These are phyloP conservation scores for Sebastiscus albofasciatus DNA, from an alignment of 2,797 vertebrate genomes.

Conservation along the genomic window DNA sequence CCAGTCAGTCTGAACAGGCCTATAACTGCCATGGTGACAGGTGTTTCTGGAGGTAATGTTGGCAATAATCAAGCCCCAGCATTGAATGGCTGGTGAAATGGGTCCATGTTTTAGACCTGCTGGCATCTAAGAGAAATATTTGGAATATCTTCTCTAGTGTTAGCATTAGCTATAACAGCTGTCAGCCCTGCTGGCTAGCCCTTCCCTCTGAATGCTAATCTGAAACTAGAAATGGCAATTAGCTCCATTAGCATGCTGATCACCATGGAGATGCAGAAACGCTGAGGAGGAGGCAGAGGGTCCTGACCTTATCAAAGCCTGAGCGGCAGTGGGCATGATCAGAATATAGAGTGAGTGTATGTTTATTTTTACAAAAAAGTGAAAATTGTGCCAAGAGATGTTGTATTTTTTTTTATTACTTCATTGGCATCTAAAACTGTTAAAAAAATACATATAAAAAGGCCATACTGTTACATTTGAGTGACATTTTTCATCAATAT, in stretches of 20 bases:
- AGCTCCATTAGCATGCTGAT: slow-evolving; percentile 76
- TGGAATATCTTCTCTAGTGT: neutral
- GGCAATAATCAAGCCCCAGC: neutral
- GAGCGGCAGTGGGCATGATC: slow-evolving; percentile 28
- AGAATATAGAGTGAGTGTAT: slow-evolving; percentile 64
- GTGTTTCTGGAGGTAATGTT: neutral
- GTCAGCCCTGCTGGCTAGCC: slow-evolving; percentile 4
- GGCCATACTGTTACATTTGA: neutral
- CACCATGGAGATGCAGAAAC: slow-evolving; percentile 56
- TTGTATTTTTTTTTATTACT: neutral
- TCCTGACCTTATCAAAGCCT: slow-evolving; percentile 81
- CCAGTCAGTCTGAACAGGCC: neutral
- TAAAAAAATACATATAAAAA: neutral
- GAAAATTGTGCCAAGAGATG: neutral
- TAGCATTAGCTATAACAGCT: slow-evolving; percentile 20
- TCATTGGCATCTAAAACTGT: neutral
- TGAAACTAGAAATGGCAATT: slow-evolving; percentile 68
- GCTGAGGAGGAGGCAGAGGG: slow-evolving; percentile 47
- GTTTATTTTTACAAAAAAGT: neutral
- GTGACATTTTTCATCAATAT: neutral
- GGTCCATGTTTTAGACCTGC: neutral
- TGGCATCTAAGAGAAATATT: neutral
- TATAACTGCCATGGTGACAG: neutral
- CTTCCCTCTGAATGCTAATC: slow-evolving; percentile 62
- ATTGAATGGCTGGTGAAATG: neutral